phyloP scores from a whole-genome alignment of 2,888 invertebrate species.

The Dasysyrphus albostriatus region DNA sequence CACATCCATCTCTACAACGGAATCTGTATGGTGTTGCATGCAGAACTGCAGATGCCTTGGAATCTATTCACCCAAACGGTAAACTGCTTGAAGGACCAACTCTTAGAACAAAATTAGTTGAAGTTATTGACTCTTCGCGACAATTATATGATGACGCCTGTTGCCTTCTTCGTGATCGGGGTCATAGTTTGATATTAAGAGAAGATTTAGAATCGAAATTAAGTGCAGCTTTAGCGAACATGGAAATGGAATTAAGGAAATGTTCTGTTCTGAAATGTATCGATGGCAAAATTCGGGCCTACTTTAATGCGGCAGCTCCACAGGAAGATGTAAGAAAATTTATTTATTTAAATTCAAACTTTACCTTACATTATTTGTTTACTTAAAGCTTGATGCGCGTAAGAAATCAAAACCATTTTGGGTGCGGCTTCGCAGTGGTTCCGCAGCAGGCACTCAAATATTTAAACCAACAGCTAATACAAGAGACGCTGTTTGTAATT shows the following conservation, averaged over 20 bases:
- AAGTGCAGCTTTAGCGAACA: constrained; percentile 87
- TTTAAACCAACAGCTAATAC: constrained; percentile 81
- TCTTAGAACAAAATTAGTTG: constrained; percentile 90
- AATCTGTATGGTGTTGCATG: constrained; percentile 91
- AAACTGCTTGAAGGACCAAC: constrained; percentile 91
- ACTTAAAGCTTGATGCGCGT: constrained; percentile 83
- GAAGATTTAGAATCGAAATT: constrained; percentile 89
- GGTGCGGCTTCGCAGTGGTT: constrained; percentile 87
- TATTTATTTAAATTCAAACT: not conserved
- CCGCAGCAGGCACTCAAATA: constrained; percentile 80
- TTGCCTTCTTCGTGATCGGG: constrained; percentile 88
- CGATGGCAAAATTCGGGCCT: constrained; percentile 82
- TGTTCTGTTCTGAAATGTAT: constrained; percentile 85
- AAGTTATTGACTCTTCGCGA: constrained; percentile 82
- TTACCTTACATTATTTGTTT: constrained; percentile 1
- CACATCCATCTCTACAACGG: constrained; percentile 88
- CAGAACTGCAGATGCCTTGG: constrained; percentile 88
- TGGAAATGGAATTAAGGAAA: constrained; percentile 90
- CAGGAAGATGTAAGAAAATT: constrained; percentile 81
- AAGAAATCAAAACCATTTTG: constrained; percentile 89
- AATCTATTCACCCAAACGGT: constrained; percentile 92
- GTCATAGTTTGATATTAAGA: constrained; percentile 87
- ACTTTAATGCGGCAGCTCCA: constrained; percentile 82
- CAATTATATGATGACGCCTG: constrained; percentile 91
- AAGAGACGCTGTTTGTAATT: constrained; percentile 86